phyloP scores from a whole-genome alignment of 2,888 invertebrate species.

The Tiphia femorata region DNA sequence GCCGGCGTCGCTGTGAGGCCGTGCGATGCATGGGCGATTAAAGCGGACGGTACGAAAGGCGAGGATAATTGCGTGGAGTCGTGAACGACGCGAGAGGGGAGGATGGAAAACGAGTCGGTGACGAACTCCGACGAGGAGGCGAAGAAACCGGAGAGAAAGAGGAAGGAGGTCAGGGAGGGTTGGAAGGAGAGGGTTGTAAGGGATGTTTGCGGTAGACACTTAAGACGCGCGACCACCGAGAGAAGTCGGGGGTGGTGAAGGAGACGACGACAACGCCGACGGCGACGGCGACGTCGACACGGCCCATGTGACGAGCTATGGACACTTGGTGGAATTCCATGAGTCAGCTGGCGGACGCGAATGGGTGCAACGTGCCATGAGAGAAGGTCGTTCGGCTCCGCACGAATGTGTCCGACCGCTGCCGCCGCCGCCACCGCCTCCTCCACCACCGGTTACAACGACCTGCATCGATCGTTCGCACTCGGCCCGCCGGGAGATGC shows the following conservation, averaged over 20 bases:
- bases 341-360: constrained; percentile 23
- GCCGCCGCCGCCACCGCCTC: neutral
- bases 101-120: neutral
- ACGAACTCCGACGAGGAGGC: constrained; percentile 1
- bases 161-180: neutral
- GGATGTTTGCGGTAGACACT: constrained; percentile 24
- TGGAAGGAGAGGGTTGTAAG: constrained; percentile 7
- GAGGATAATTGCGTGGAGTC: constrained; percentile 8
- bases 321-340: constrained; percentile 34
- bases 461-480: constrained; percentile 25
- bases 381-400: constrained; percentile 18
- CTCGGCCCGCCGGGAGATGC: too few species aligned
- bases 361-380: constrained; percentile 20
- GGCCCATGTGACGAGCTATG: constrained; percentile 18
- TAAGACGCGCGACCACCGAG: constrained; percentile 25
- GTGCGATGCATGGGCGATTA: constrained; percentile 2
- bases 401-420: constrained; percentile 11
- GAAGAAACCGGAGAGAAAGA: neutral
- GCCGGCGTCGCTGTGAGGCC: neutral
- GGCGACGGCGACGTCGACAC: too few species aligned
- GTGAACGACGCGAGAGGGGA: neutral
- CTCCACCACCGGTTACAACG: constrained; percentile 12
- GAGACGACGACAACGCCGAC: too few species aligned
- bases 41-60: constrained; percentile 7
- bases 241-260: constrained; percentile 30